These are phyloP conservation scores for Drosophila tani DNA, from an alignment of 1,140 invertebrate species.

Conservation along the genomic window DNA sequence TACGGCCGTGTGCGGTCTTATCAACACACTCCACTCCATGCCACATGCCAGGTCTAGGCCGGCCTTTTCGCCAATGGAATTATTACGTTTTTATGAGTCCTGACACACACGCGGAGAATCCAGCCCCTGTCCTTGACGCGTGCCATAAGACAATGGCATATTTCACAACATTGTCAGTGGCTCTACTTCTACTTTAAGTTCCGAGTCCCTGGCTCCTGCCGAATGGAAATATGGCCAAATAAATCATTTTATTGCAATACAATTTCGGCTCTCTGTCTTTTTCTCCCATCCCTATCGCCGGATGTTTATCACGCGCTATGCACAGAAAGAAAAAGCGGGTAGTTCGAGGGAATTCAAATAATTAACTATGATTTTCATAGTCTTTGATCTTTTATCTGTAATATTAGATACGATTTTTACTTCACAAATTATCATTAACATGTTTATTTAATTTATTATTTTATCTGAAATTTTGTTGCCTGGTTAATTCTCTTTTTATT, in stretches of 20 bases:
- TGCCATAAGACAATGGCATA: slow-evolving; percentile 73
- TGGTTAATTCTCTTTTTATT: too few relatives aligned
- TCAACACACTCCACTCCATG: slow-evolving; percentile 49
- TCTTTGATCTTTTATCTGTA: too few relatives aligned
- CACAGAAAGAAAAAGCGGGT: neutral
- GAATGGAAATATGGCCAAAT: slow-evolving; percentile 65
- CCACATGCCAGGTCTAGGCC: slow-evolving; percentile 40
- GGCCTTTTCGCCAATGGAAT: slow-evolving; percentile 68
- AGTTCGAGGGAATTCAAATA: too few relatives aligned
- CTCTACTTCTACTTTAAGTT: slow-evolving; percentile 29
- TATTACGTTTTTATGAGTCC: slow-evolving; percentile 73
- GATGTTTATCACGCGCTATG: slow-evolving; percentile 52
- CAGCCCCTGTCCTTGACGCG: slow-evolving; percentile 46
- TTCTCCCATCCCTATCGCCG: slow-evolving; percentile 1
- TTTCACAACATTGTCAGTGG: slow-evolving; percentile 60
- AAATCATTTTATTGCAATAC: slow-evolving; percentile 83
- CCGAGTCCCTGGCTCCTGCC: slow-evolving; percentile 5
- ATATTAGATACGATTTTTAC: too few relatives aligned
- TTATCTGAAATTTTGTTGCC: too few relatives aligned
- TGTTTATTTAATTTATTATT: too few relatives aligned
- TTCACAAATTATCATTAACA: too few relatives aligned
- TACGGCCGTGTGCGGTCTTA: slow-evolving; percentile 58
- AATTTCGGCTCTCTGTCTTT: slow-evolving; percentile 51
- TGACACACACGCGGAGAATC: slow-evolving; percentile 12
- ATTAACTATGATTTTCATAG: too few relatives aligned